Percentiles rank a stretch among this genome's conserved stretches.
These are phyloP conservation scores for Porites australiensis DNA, from an alignment of 64 coral and sea anemone species.

Conservation along the genomic window DNA sequence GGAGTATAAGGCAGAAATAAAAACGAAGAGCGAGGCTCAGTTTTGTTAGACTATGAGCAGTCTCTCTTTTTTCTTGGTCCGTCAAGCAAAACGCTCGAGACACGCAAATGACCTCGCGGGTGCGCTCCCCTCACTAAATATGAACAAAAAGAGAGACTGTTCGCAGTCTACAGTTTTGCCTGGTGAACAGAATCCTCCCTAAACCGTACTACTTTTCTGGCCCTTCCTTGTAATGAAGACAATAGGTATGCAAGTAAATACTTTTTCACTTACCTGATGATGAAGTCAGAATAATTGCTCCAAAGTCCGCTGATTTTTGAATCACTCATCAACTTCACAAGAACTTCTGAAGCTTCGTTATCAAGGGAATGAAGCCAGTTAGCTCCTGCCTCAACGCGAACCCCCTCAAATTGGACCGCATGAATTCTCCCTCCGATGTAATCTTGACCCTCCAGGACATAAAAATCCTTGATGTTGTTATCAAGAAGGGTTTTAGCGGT, in stretches of 20 bases:
- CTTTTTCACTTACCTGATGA: conserved; percentile 26
- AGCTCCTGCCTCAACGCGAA: conserved; percentile 14
- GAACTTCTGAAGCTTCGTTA: not conserved
- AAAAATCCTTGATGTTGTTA: conserved; percentile 34
- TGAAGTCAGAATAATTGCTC: conserved; percentile 43
- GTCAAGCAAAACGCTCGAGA: too few relatives aligned
- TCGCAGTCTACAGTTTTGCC: too few relatives aligned
- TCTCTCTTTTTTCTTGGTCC: too few relatives aligned
- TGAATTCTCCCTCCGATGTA: conserved; percentile 57
- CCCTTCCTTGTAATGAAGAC: too few relatives aligned
- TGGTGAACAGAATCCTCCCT: too few relatives aligned
- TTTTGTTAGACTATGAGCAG: too few relatives aligned
- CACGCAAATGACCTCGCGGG: too few relatives aligned
- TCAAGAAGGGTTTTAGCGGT: conserved; percentile 22
- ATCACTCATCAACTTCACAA: not conserved
- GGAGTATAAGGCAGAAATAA: too few relatives aligned
- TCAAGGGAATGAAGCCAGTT: conserved; percentile 44
- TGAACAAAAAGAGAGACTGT: too few relatives aligned
- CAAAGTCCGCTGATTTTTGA: conserved; percentile 4
- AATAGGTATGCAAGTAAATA: not conserved
- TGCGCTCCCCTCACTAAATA: too few relatives aligned
- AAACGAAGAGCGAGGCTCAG: too few relatives aligned
- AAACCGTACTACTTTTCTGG: too few relatives aligned
- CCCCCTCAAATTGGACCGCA: conserved; percentile 18
- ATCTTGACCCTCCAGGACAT: conserved; percentile 45